Evolutionary conservation across 2,888 invertebrate species (phyloP).

Genomic region (Acrobasis consociella): DNA sequence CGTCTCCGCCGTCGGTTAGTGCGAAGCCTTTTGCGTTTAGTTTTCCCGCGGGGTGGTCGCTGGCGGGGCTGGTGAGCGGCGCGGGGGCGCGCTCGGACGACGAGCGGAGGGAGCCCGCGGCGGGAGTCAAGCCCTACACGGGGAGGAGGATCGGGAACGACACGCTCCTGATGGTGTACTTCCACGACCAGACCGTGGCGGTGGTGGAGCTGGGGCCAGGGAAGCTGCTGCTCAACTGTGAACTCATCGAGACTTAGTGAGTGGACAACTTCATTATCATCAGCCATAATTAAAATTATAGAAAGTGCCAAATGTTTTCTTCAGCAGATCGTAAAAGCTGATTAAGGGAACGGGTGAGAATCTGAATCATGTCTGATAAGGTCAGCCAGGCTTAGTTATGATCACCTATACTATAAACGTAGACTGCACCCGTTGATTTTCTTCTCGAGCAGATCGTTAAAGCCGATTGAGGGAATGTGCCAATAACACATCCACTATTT

Average conservation of each 20-base stretch:
- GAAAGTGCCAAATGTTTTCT: too few relatives aligned
- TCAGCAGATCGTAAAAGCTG: too few relatives aligned
- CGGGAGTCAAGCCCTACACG: constrained; percentile 83
- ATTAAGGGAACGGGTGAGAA: too few relatives aligned
- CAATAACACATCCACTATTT: too few relatives aligned
- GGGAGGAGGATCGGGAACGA: constrained; percentile 85
- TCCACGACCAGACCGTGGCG: constrained; percentile 92
- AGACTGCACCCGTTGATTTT: too few relatives aligned
- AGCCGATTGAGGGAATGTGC: too few relatives aligned
- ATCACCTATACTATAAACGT: too few relatives aligned
- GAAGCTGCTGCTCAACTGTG: constrained; percentile 88
- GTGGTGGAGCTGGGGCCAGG: constrained; percentile 89
- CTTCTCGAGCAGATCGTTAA: too few relatives aligned
- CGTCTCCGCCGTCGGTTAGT: constrained; percentile 70
- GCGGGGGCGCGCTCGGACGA: constrained; percentile 65
- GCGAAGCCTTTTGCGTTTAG: constrained; percentile 76
- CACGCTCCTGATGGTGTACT: constrained; percentile 88
- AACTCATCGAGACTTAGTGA: constrained; percentile 94
- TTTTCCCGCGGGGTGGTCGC: constrained; percentile 75
- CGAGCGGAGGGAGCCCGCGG: constrained; percentile 59
- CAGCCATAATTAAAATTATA: too few relatives aligned
- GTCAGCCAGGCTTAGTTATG: too few relatives aligned
- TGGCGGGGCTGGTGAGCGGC: constrained; percentile 70
- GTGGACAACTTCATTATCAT: constrained; percentile 56
- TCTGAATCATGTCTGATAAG: too few relatives aligned